Evolutionary conservation across 2,113 vertebrate genomes (phyloP).

Genomic region (Periophthalmodon schlosseri): DNA sequence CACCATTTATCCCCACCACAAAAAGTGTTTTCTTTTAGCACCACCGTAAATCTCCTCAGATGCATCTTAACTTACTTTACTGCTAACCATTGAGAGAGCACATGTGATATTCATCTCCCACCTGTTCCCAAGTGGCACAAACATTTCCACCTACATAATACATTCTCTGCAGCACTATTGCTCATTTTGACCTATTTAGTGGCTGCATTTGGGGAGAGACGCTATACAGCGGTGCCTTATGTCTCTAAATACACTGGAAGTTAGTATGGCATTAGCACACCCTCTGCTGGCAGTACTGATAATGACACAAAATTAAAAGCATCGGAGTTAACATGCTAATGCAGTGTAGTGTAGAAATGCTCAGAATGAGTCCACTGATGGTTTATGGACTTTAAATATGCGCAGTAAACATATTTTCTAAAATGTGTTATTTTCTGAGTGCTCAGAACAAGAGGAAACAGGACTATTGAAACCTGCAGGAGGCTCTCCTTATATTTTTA

Average conservation of each 20-base stretch:
- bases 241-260: slow-evolving; percentile 23
- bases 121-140: slow-evolving; percentile 43
- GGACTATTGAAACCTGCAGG: too few relatives aligned
- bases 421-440: too few relatives aligned
- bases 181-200: slow-evolving; percentile 55
- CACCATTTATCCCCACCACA: not conserved
- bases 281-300: too few relatives aligned
- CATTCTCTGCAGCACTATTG: slow-evolving; percentile 27
- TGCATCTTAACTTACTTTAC: slow-evolving; percentile 13
- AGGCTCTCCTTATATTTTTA: too few relatives aligned
- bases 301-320: too few relatives aligned
- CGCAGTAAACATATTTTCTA: too few relatives aligned
- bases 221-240: slow-evolving; percentile 32
- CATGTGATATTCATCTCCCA: slow-evolving; percentile 38
- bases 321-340: too few relatives aligned
- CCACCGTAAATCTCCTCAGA: slow-evolving; percentile 8
- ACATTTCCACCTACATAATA: slow-evolving; percentile 57
- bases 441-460: too few relatives aligned
- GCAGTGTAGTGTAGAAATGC: too few relatives aligned
- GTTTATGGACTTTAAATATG: too few relatives aligned
- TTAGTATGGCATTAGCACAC: too few relatives aligned
- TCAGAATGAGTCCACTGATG: too few relatives aligned
- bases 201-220: slow-evolving; percentile 18
- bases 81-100: slow-evolving; percentile 14
- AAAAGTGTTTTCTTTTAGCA: not conserved